Evolutionary conservation across 1,140 invertebrate species (phyloP).

Genomic region (Matsumurasca onukii): DNA sequence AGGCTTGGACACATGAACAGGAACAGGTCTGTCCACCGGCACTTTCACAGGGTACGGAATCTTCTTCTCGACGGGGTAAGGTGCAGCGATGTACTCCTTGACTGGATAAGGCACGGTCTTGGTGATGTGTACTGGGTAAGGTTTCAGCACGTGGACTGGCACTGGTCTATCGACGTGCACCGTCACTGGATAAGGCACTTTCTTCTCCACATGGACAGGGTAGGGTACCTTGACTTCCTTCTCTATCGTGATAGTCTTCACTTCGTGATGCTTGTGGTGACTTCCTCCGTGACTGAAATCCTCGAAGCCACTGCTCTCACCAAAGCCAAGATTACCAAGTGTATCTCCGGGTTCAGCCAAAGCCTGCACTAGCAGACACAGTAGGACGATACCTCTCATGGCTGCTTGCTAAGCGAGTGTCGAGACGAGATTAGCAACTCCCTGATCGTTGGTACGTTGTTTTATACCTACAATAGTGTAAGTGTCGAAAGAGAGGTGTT

Average conservation of each 20-base stretch:
- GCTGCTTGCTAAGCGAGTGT: too few relatives aligned
- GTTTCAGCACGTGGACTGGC: slow-evolving; percentile 43
- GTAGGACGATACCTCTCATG: too few relatives aligned
- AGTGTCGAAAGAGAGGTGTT: too few relatives aligned
- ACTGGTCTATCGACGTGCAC: slow-evolving; percentile 69
- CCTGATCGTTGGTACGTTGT: too few relatives aligned
- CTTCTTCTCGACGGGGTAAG: slow-evolving; percentile 60
- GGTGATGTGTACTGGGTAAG: slow-evolving; percentile 41
- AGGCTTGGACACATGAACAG: slow-evolving; percentile 57
- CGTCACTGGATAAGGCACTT: slow-evolving; percentile 68
- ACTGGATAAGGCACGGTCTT: slow-evolving; percentile 60
- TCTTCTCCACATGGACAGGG: slow-evolving; percentile 62
- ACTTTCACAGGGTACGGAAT: slow-evolving; percentile 69
- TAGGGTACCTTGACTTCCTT: slow-evolving; percentile 64
- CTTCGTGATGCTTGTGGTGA: slow-evolving; percentile 35
- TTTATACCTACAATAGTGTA: too few relatives aligned
- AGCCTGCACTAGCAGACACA: too few relatives aligned
- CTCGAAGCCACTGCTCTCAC: background rate
- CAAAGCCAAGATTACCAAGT: background rate
- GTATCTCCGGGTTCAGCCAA: too few relatives aligned
- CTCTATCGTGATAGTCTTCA: slow-evolving; percentile 23
- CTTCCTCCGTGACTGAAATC: background rate
- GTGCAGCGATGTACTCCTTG: slow-evolving; percentile 59
- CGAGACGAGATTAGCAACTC: too few relatives aligned
- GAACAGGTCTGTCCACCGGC: slow-evolving; percentile 55